Base-by-base conservation (phyloP, 2,888 invertebrate genomes). In the Drosophila mulleri region DNA sequence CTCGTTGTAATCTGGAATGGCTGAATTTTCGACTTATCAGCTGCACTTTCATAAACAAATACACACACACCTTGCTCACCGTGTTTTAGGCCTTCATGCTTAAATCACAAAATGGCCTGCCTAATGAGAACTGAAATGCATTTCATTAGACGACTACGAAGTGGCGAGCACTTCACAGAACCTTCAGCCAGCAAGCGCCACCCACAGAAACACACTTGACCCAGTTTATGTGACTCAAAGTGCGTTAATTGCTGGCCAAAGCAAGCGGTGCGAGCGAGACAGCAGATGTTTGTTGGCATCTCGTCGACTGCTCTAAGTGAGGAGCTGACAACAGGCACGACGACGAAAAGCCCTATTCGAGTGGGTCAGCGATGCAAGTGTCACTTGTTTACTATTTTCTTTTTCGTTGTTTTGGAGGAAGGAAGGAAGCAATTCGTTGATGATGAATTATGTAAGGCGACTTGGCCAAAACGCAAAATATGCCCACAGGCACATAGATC, bases 91-190 rank as follows among this genome's bases (percentile, higher is more conserved):
- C 45, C 58, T 58, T 58, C 48, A 72, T 73, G 67, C 58, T 77
- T 67, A 48, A 77, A 74, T 73, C 81, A 67, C 80, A 75, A 83
- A 87, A 88, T 88, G 88, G 88, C 86, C 83, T 72, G 78, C 81
- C 88, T 88, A 84, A 84, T 84, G 88, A 85, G 88, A 64, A 60
- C 81, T 80, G 75, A 88, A 84, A 83, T 86, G 84, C 86, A 83
- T 88, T 84, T 88, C 88, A 88, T 87, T 88, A 84, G 79, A 78
- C 68, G 79, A 56, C 75, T 61, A 61, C 45, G 57, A 78, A 78
- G 77, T 82, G 84, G 73, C 79, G 63, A 50, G 48, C 72, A 78
- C 75, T 78, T 70, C 37, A 72, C 37, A 69, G 48, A 63, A 80
- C 75, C 71, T 78, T 75, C 60, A 75, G 26, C 50, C 45, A 41